These are phyloP conservation scores for Drosophila anomelani DNA, from an alignment of 2,888 invertebrate genomes.

Conservation along the genomic window DNA sequence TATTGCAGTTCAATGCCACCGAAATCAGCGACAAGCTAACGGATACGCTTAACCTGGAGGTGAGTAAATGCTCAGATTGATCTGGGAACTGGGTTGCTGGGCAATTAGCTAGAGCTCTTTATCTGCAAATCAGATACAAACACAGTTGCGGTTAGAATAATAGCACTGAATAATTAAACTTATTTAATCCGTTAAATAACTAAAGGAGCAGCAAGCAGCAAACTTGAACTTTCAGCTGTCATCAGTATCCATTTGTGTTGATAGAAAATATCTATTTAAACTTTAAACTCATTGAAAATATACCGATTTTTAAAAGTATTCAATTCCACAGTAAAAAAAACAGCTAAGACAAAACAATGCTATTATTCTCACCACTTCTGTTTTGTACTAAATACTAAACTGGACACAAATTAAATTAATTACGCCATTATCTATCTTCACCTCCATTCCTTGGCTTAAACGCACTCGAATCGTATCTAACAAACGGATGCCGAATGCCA, in stretches of 20 bases:
- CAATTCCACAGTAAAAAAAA: background rate
- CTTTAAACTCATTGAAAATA: background rate
- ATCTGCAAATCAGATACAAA: background rate
- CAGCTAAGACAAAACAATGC: background rate
- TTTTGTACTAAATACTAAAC: slow-evolving; percentile 10
- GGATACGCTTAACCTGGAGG: slow-evolving; percentile 92
- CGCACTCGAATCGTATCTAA: slow-evolving; percentile 39
- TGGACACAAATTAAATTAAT: slow-evolving; percentile 71
- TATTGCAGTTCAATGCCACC: slow-evolving; percentile 88
- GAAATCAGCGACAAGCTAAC: slow-evolving; percentile 91
- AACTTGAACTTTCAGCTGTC: background rate
- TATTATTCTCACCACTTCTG: slow-evolving; percentile 6
- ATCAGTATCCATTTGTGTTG: background rate
- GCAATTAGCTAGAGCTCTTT: slow-evolving; percentile 22
- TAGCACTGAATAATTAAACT: background rate
- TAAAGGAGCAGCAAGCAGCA: too few species aligned
- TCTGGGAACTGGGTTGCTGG: slow-evolving; percentile 29
- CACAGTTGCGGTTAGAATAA: slow-evolving; percentile 2
- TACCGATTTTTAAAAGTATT: too few species aligned
- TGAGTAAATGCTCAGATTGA: slow-evolving; percentile 55
- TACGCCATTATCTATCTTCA: slow-evolving; percentile 66
- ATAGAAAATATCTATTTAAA: background rate
- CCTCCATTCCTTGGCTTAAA: slow-evolving; percentile 46
- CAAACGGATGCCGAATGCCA: slow-evolving; percentile 48
- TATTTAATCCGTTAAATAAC: background rate